Conservation (phyloP, 2,888 invertebrate species). For the Ommatoiulus sabulosus region DNA sequence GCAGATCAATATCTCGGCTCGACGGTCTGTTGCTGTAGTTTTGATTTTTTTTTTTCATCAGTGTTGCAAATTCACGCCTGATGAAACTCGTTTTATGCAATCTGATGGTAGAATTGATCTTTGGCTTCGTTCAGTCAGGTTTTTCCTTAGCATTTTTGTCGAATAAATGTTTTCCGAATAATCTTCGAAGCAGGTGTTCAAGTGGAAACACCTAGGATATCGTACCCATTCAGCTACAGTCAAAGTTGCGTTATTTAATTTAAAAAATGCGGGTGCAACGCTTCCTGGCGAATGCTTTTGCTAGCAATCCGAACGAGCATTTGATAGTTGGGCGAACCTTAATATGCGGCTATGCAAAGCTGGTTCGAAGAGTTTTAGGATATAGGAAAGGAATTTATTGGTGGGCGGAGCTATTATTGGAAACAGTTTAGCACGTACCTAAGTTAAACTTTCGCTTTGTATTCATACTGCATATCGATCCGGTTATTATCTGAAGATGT, state of each 20-base stretch:
- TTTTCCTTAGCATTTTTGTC: neutral
- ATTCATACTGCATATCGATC: too few relatives aligned
- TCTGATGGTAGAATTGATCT: constrained; percentile 28
- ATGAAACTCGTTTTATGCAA: constrained; percentile 31
- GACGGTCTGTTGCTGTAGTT: constrained; percentile 9
- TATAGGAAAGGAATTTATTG: neutral
- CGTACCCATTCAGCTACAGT: neutral
- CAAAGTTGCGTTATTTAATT: constrained; percentile 1
- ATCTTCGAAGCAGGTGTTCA: constrained; percentile 32
- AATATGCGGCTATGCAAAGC: neutral
- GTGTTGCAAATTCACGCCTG: constrained; percentile 28
- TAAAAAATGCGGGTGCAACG: neutral
- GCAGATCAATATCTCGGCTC: neutral
- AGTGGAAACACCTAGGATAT: neutral
- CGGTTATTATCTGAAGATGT: too few relatives aligned
- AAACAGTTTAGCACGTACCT: too few relatives aligned
- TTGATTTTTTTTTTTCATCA: constrained; percentile 1
- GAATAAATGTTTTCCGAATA: constrained; percentile 36
- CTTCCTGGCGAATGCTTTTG: neutral
- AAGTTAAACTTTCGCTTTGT: too few relatives aligned
- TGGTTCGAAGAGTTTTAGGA: neutral
- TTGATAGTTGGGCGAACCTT: neutral
- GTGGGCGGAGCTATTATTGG: neutral
- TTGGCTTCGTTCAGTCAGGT: constrained; percentile 36
- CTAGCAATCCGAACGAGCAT: neutral